A percentile compares a stretch with the other conserved stretches of the same genome.
Evolutionary conservation across 37 sponge, comb jelly and placozoan genomes (phyloP).

Genomic region (Beroe ovata): DNA sequence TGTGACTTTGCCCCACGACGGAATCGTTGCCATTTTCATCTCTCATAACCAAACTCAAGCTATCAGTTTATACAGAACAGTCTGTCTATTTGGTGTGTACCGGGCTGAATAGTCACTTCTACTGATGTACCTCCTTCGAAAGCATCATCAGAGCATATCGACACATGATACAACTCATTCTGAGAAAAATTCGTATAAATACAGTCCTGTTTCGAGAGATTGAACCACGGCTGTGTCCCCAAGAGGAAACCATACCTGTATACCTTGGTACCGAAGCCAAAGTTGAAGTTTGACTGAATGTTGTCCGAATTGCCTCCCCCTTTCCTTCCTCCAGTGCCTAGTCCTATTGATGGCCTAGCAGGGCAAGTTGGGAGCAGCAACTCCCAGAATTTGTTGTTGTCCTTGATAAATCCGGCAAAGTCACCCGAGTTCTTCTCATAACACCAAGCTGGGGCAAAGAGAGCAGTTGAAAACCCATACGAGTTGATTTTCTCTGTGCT

Average conservation of each 20-base stretch:
- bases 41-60: neutral
- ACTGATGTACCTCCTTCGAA: conserved; percentile 22
- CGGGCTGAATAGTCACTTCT: neutral
- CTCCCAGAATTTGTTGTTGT: conserved; percentile 79
- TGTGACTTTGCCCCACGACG: neutral
- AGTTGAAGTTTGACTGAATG: conserved; percentile 36
- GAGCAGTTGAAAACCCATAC: conserved; percentile 80
- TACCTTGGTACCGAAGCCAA: neutral
- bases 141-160: neutral
- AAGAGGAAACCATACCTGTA: neutral
- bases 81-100: neutral
- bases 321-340: neutral
- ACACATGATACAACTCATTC: neutral
- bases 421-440: conserved; percentile 79
- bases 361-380: conserved; percentile 58
- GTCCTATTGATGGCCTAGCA: neutral
- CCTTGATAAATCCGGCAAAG: conserved; percentile 75
- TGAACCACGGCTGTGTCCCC: neutral
- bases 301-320: too few relatives aligned
- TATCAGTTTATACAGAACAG: neutral
- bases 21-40: neutral
- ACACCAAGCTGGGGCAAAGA: conserved; percentile 99
- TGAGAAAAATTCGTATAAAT: neutral
- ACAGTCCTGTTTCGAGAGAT: conserved; percentile 13
- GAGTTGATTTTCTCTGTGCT: conserved; percentile 71